Conservation (phyloP, 2,113 vertebrate species). For the Muscicapa adusta region DNA sequence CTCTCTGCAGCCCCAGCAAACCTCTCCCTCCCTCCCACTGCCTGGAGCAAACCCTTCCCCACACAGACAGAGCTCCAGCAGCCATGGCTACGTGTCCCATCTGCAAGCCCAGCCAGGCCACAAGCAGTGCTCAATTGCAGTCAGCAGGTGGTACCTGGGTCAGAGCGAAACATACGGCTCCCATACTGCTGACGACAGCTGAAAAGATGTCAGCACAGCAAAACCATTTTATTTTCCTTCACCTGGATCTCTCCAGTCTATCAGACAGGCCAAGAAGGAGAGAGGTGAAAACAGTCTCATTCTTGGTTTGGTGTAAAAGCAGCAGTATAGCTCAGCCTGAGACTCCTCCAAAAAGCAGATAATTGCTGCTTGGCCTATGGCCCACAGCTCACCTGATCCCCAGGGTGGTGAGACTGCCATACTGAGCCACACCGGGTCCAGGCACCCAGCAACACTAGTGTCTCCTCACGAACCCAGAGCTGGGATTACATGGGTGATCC, state of each 20-base stretch:
- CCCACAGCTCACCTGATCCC: background rate
- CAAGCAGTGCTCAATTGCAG: background rate
- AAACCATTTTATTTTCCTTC: background rate
- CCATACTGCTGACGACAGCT: background rate
- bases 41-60: background rate
- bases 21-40: fast-evolving
- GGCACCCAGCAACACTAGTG: background rate
- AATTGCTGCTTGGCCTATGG: background rate
- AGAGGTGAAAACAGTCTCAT: background rate
- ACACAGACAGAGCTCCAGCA: background rate
- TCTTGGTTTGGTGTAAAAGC: background rate
- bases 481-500: fast-evolving
- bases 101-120: background rate
- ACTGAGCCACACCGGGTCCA: background rate
- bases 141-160: background rate
- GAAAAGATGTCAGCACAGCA: background rate
- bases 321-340: background rate
- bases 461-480: fast-evolving
- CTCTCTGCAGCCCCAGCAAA: background rate
- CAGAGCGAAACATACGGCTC: background rate
- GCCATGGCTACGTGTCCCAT: fast-evolving
- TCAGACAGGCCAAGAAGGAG: background rate
- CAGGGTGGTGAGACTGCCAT: fast-evolving
- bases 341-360: fast-evolving
- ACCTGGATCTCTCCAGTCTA: background rate